phyloP scores from a whole-genome alignment of 1,140 invertebrate species.

The Procambarus virginalis region DNA sequence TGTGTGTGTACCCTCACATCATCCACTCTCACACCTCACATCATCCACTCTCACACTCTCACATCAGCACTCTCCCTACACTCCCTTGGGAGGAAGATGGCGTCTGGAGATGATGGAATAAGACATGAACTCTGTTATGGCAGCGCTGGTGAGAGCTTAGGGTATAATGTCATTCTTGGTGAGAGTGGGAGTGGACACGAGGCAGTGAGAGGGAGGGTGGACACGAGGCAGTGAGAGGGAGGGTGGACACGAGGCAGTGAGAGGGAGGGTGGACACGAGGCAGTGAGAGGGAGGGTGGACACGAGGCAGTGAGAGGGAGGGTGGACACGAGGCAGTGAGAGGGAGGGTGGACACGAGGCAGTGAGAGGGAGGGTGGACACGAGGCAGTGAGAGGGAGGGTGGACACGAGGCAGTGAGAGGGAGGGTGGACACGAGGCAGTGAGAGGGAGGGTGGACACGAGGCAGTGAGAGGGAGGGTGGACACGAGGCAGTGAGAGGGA shows the following conservation, averaged over 20 bases:
- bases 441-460: not conserved
- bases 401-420: not conserved
- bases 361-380: not conserved
- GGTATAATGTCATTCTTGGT: too few species aligned
- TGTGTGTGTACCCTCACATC: too few species aligned
- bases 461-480: too few species aligned
- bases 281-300: not conserved
- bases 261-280: not conserved
- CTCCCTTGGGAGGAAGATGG: too few species aligned
- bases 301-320: not conserved
- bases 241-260: too few species aligned
- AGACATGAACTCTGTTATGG: too few species aligned
- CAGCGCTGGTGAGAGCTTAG: too few species aligned
- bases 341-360: not conserved
- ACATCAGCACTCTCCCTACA: too few species aligned
- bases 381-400: not conserved
- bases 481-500: not conserved
- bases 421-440: not conserved
- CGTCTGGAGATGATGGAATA: too few species aligned
- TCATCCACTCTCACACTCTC: too few species aligned
- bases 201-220: slow-evolving; percentile 2
- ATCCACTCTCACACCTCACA: too few species aligned
- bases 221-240: not conserved
- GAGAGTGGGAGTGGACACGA: not conserved
- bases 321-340: not conserved